A percentile compares a stretch with the other conserved stretches of the same genome.
These are phyloP conservation scores for Callitettix versicolor DNA, from an alignment of 1,140 invertebrate genomes.

Conservation along the genomic window DNA sequence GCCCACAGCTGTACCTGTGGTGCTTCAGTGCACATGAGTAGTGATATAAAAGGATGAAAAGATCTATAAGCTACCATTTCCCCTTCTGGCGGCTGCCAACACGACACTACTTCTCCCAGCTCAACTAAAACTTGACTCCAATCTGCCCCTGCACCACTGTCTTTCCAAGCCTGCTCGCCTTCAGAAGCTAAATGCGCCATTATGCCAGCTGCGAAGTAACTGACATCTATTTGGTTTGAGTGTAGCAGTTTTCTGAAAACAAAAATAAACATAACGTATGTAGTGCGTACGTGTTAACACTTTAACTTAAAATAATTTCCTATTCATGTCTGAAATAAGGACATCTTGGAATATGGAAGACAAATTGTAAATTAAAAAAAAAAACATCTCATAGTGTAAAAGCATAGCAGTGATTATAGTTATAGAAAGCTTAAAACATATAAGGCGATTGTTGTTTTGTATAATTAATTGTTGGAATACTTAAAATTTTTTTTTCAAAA, in stretches of 20 bases:
- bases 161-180: conserved; percentile 36
- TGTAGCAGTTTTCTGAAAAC: conserved; percentile 39
- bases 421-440: too few species aligned
- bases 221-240: conserved; percentile 64
- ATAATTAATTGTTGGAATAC: too few species aligned
- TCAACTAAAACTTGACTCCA: conserved; percentile 44
- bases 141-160: conserved; percentile 22
- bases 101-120: conserved; percentile 46
- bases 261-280: not conserved
- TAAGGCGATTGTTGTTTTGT: too few species aligned
- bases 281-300: too few species aligned
- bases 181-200: conserved; percentile 62
- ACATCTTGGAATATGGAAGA: too few species aligned
- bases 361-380: too few species aligned
- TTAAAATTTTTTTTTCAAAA: too few species aligned
- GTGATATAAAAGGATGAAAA: conserved; percentile 66
- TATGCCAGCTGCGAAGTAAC: conserved; percentile 75
- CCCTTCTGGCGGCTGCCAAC: conserved; percentile 59
- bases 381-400: too few species aligned
- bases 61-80: conserved; percentile 81
- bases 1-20: conserved; percentile 70
- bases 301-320: too few species aligned
- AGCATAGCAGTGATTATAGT: too few species aligned
- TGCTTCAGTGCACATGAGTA: conserved; percentile 46
- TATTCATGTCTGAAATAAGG: too few species aligned